A percentile compares a stretch with the other conserved stretches of the same genome.
Evolutionary conservation across 2,113 vertebrate species (phyloP).

Genomic region (Peromyscus californicus): DNA sequence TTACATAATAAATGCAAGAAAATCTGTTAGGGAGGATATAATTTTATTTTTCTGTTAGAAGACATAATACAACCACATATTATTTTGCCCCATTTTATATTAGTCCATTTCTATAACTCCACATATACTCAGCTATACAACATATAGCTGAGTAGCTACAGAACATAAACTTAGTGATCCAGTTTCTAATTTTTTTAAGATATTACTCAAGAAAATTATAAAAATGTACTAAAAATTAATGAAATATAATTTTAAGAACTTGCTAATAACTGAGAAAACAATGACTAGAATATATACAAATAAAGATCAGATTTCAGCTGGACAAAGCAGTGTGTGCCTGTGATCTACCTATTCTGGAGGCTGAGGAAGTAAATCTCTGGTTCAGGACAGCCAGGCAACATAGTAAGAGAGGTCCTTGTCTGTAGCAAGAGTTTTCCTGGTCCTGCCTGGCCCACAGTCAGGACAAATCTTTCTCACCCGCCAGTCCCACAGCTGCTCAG

Average conservation of each 20-base stretch:
- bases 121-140: not conserved
- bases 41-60: conserved; percentile 30
- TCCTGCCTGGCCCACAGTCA: too few species aligned
- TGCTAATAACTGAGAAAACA: not conserved
- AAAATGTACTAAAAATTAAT: not conserved
- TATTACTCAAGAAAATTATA: not conserved
- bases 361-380: not conserved
- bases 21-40: not conserved
- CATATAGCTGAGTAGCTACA: not conserved
- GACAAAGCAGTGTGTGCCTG: not conserved
- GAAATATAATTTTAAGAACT: not conserved
- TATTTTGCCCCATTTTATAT: not conserved
- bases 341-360: not conserved
- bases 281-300: not conserved
- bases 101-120: not conserved
- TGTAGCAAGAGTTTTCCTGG: too few species aligned
- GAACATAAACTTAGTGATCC: not conserved
- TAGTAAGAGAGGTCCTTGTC: not conserved
- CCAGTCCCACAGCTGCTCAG: too few species aligned
- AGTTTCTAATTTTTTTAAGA: conserved; percentile 47
- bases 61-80: not conserved
- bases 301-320: not conserved
- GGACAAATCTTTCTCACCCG: too few species aligned
- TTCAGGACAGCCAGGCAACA: not conserved
- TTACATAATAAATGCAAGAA: not conserved